Percentiles rank a stretch among this genome's conserved stretches.
Conservation (phyloP, 2,797 vertebrate species). For the Coluber constrictor region DNA sequence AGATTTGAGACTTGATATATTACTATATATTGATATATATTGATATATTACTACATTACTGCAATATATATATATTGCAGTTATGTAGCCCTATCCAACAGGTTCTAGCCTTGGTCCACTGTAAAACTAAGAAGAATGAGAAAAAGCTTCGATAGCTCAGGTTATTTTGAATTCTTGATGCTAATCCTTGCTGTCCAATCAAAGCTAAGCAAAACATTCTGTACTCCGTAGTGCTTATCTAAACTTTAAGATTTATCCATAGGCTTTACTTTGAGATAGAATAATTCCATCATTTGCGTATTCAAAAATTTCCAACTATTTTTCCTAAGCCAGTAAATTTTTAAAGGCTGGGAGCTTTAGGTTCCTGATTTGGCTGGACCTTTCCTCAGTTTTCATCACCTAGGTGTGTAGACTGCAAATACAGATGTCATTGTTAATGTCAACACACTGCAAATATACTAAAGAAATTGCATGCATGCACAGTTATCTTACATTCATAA, state of each 20-base stretch:
- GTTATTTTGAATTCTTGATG: background rate
- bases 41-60: no score
- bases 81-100: background rate
- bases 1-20: background rate
- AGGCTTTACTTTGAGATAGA: background rate
- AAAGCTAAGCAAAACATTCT: background rate
- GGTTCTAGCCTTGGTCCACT: background rate
- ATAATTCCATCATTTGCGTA: background rate
- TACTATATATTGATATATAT: no score
- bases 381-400: background rate
- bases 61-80: background rate
- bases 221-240: background rate
- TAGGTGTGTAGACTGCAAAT: background rate
- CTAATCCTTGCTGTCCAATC: background rate
- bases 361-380: background rate
- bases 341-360: background rate
- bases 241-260: background rate
- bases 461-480: background rate
- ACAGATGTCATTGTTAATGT: background rate
- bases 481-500: background rate
- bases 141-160: background rate
- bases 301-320: background rate
- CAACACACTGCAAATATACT: background rate
- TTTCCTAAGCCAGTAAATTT: background rate
- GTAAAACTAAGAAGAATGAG: background rate